phyloP scores from a whole-genome alignment of 2,113 vertebrate genomes.

The Zootoca vivipara region DNA sequence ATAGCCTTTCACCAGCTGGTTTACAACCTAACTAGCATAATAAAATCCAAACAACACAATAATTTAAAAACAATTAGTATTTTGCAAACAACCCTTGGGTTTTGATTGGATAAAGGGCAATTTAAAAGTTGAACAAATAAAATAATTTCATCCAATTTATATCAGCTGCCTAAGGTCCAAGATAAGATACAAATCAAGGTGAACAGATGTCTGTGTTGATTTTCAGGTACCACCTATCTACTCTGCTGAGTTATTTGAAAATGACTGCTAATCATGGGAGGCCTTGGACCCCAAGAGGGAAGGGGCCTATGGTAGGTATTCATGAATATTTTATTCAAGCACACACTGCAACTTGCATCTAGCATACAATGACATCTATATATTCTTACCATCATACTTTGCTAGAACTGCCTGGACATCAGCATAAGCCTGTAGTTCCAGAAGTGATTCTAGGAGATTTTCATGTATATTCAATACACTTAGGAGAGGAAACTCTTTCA shows the following conservation, averaged over 20 bases:
- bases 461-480: conserved; percentile 99
- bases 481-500: conserved; percentile 98
- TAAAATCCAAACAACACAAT: too few species aligned
- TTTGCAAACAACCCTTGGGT: too few species aligned
- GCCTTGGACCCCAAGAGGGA: neutral
- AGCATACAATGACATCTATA: rapidly evolving
- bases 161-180: neutral
- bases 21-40: too few species aligned
- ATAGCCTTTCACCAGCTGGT: too few species aligned
- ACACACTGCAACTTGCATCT: rapidly evolving
- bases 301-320: neutral
- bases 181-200: neutral
- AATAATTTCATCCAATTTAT: conserved; percentile 8
- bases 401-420: conserved; percentile 98
- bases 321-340: neutral
- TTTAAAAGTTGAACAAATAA: too few species aligned
- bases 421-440: conserved; percentile 97
- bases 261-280: neutral
- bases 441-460: conserved; percentile 95
- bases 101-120: too few species aligned
- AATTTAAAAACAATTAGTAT: too few species aligned
- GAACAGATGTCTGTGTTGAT: neutral
- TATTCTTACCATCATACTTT: conserved; percentile 93
- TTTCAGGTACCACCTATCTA: neutral
- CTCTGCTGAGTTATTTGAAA: neutral